Evolutionary conservation across 2,113 vertebrate species (phyloP).

Genomic region (Phyllostomus discolor): DNA sequence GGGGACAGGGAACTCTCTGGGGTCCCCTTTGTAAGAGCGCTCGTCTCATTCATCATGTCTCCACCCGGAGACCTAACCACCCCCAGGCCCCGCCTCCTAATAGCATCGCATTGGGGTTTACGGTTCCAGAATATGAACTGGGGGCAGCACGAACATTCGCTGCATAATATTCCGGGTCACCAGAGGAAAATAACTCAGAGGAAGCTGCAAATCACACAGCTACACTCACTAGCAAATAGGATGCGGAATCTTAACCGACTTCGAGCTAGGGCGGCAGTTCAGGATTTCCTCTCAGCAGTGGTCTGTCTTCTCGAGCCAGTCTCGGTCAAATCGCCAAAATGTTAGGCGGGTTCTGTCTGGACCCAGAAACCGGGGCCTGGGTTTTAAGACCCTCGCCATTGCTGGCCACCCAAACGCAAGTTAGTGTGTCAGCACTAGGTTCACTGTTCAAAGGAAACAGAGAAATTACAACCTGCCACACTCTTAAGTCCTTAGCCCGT

Average conservation of each 20-base stretch:
- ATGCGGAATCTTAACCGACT: neutral
- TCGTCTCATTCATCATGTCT: neutral
- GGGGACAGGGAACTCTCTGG: neutral
- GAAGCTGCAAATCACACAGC: neutral
- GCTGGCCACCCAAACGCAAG: neutral
- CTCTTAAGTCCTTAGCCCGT: neutral
- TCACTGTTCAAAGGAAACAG: neutral
- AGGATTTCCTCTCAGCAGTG: neutral
- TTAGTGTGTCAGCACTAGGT: fast-evolving
- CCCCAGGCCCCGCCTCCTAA: neutral
- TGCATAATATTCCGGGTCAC: neutral
- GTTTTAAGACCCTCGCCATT: neutral
- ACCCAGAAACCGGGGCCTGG: neutral
- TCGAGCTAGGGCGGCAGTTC: fast-evolving
- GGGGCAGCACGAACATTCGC: no score
- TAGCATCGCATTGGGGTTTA: neutral
- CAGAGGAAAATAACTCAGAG: neutral
- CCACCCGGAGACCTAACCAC: no score
- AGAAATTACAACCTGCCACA: neutral
- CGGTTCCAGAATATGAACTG: no score
- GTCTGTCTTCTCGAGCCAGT: neutral
- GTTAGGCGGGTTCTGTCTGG: fast-evolving
- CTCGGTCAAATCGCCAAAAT: neutral
- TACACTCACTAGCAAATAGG: neutral
- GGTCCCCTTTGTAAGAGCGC: neutral